phyloP scores from a whole-genome alignment of 2,888 invertebrate species.

The Mythimna impura region DNA sequence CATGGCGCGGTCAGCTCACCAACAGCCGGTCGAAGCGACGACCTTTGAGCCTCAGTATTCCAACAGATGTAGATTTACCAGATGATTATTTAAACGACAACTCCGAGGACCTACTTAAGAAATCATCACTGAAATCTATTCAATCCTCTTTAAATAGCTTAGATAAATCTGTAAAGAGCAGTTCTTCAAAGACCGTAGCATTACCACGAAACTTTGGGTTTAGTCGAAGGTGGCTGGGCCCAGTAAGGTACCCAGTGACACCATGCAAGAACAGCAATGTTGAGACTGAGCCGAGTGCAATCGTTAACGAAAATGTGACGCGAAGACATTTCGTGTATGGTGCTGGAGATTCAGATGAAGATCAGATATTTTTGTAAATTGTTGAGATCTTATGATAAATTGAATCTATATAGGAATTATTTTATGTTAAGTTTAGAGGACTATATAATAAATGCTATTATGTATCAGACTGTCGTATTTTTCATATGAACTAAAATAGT shows the following conservation, averaged over 20 bases:
- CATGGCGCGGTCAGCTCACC: constrained; percentile 82
- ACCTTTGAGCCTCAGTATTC: constrained; percentile 87
- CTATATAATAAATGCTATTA: constrained; percentile 66
- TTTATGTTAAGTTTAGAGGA: constrained; percentile 62
- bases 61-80: constrained; percentile 81
- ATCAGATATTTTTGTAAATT: constrained; percentile 91
- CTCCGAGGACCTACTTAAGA: constrained; percentile 75
- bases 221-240: constrained; percentile 91
- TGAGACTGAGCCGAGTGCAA: constrained; percentile 75
- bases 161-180: constrained; percentile 80
- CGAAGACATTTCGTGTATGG: constrained; percentile 87
- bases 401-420: constrained; percentile 48
- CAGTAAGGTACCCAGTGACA: constrained; percentile 92
- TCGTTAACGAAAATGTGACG: constrained; percentile 79
- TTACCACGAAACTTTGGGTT: constrained; percentile 91
- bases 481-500: not conserved
- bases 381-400: constrained; percentile 55
- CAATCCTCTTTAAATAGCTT: constrained; percentile 83
- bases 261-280: constrained; percentile 89
- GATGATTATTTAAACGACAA: constrained; percentile 80
- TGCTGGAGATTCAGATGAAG: constrained; percentile 91
- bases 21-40: constrained; percentile 80
- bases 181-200: constrained; percentile 85
- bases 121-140: constrained; percentile 83
- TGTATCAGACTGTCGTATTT: constrained; percentile 18